phyloP scores from a whole-genome alignment of 2,113 vertebrate genomes.

The Telmatochromis brichardi region DNA sequence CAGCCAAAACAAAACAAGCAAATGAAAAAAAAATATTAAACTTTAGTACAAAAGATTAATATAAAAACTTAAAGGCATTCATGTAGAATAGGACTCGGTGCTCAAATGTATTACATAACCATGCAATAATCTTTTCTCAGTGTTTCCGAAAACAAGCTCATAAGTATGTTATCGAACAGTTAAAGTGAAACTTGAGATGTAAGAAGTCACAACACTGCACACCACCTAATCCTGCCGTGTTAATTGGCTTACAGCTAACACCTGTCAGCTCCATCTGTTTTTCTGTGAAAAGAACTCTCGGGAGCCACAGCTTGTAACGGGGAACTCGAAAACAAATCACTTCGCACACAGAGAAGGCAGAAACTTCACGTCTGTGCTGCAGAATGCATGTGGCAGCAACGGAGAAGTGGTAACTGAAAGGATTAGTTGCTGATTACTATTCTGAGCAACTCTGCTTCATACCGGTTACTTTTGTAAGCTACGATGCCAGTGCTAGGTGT shows the following conservation, averaged over 20 bases:
- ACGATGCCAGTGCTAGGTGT: neutral
- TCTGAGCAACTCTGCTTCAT: neutral
- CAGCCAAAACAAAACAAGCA: neutral
- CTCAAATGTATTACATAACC: neutral
- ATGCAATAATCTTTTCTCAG: neutral
- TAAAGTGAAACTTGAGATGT: neutral
- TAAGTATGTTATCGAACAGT: slow-evolving; percentile 22
- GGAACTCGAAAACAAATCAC: neutral
- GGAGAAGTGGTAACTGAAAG: neutral
- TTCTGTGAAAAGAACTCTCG: slow-evolving; percentile 10
- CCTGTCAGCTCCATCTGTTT: slow-evolving; percentile 62
- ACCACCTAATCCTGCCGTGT: slow-evolving; percentile 38
- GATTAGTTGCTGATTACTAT: neutral
- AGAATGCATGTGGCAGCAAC: neutral
- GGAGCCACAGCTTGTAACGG: neutral
- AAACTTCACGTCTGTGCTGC: neutral
- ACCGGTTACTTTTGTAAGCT: neutral
- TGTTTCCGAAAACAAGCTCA: neutral
- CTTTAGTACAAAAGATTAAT: neutral
- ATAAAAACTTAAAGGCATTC: neutral
- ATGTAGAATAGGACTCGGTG: neutral
- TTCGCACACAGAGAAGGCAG: neutral
- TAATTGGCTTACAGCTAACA: slow-evolving; percentile 65
- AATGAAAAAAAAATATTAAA: neutral
- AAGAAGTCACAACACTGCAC: slow-evolving; percentile 15